phyloP scores from a whole-genome alignment of 2,888 invertebrate species.

The Apantesis nais region DNA sequence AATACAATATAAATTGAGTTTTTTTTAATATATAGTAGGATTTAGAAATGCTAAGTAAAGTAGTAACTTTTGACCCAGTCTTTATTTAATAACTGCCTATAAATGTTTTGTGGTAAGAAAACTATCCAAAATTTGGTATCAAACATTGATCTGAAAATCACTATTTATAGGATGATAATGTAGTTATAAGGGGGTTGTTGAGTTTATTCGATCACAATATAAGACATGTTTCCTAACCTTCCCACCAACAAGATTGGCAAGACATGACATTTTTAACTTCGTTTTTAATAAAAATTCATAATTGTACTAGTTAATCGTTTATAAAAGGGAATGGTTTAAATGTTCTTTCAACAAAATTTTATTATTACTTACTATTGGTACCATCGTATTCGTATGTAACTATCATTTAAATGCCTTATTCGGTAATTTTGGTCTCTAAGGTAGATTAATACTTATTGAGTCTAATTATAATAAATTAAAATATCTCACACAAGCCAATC shows the following conservation, averaged over 20 bases:
- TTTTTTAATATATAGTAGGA: neutral
- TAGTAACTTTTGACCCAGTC: slow-evolving; percentile 25
- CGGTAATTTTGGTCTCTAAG: neutral
- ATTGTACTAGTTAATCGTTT: too few relatives aligned
- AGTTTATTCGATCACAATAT: neutral
- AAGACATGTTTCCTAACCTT: neutral
- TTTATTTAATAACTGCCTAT: slow-evolving; percentile 28
- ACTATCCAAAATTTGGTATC: too few relatives aligned
- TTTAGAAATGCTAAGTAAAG: neutral
- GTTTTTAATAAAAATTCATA: too few relatives aligned
- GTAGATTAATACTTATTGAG: neutral
- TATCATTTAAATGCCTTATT: too few relatives aligned
- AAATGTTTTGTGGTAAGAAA: neutral
- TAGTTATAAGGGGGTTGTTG: neutral
- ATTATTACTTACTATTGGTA: too few relatives aligned
- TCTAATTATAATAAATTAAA: too few relatives aligned
- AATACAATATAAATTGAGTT: slow-evolving; percentile 17
- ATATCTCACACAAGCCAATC: too few relatives aligned
- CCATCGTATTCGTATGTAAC: too few relatives aligned
- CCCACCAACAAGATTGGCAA: too few relatives aligned
- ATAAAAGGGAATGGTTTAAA: neutral
- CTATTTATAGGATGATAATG: neutral
- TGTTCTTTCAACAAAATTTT: too few relatives aligned
- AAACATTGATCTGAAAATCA: too few relatives aligned
- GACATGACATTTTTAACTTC: too few relatives aligned